Base-by-base conservation (phyloP, 1,140 invertebrate genomes). In the Drosophila rufa region DNA sequence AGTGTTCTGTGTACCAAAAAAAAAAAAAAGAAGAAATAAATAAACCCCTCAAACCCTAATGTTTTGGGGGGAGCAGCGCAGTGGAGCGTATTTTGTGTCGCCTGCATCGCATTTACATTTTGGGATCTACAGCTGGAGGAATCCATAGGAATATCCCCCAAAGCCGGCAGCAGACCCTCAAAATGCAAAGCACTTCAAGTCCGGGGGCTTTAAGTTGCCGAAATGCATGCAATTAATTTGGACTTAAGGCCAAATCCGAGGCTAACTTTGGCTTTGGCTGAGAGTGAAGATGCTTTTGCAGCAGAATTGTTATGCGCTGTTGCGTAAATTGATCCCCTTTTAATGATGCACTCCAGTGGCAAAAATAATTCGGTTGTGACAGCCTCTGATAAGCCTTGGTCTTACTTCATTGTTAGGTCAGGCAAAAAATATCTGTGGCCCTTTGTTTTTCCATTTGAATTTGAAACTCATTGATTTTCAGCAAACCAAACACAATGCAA, bases 171-270 rank as follows among this genome's bases (percentile, higher is more conserved):
- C 22, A 55, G 53, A 50, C 67, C 67, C 68, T 80, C 61, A 69
- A 89, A 80, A 87, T 83, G 83, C 83, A 89, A 86, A 89, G 61
- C 79, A 61, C 59, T 51, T 62, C 11, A 42, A 65, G 58, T 66
- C 61, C 45, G 17, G 46, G 36, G 53, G 76, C 53, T 60, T 68
- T 70, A 71, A 68, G 60, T 69, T 70, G 47, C 53, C 76, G 66
- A 84, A 85, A 51, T 90, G 85, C 81, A 84, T 75, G 59, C 84
- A 87, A 90, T 91, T 91, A 89, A 89, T 86, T 86, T 81, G 46
- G 79, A 67, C 76, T 84, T 80, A 90, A 25, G 83, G 56, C 50
- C 45, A 45, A 70, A 70, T 33, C 67, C 67, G 40, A 56, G 65
- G 40, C 47, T 46, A 55, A 33, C 59, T 56, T 46, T 9, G 15